These are phyloP conservation scores for Herminia tarsipennalis DNA, from an alignment of 2,888 invertebrate species.

Conservation along the genomic window DNA sequence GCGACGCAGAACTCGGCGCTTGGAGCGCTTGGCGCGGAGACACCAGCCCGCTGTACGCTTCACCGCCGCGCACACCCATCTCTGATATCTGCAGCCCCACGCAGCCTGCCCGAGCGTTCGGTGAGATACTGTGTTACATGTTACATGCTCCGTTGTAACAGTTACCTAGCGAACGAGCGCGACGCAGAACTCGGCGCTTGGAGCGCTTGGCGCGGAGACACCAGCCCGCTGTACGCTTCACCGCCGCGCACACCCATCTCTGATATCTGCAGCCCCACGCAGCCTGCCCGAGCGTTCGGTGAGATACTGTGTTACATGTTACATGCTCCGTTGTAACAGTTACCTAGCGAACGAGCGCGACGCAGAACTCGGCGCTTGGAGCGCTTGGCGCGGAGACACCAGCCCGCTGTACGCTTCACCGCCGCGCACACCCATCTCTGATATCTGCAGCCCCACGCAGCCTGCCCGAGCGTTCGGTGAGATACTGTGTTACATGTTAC, in stretches of 20 bases:
- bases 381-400: constrained; percentile 61
- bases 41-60: constrained; percentile 91
- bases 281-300: constrained; percentile 23
- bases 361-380: constrained; percentile 65
- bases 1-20: constrained; percentile 67
- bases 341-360: constrained; percentile 75
- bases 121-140: no score
- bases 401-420: constrained; percentile 93
- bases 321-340: no score
- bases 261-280: constrained; percentile 79
- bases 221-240: constrained; percentile 91
- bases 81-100: constrained; percentile 86
- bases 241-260: constrained; percentile 91
- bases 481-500: no score
- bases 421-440: constrained; percentile 90
- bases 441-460: constrained; percentile 73
- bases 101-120: constrained; percentile 62
- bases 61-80: constrained; percentile 91
- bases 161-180: constrained; percentile 72
- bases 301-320: no score
- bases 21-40: constrained; percentile 60
- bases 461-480: constrained; percentile 27
- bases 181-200: constrained; percentile 68
- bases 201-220: constrained; percentile 60
- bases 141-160: no score